Conservation (phyloP, 2,888 invertebrate species). For the Drosophila sordidapex region DNA sequence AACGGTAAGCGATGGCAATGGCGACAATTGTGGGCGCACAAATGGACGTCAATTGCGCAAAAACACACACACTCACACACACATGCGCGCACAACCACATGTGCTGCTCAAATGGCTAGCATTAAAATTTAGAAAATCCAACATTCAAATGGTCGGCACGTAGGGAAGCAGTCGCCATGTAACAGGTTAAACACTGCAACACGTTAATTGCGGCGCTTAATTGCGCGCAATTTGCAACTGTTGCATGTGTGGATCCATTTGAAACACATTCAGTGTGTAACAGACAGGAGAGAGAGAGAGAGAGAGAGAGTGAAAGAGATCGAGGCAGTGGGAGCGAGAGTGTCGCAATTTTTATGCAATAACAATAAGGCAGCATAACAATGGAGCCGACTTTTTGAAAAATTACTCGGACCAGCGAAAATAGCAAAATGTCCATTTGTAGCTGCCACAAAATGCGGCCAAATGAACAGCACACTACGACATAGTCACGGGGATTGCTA, state of each 20-base stretch:
- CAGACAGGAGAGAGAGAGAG: background rate
- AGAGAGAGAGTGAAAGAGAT: conserved; percentile 2
- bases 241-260: conserved; percentile 55
- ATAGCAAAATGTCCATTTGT: conserved; percentile 69
- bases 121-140: conserved; percentile 81
- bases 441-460: conserved; percentile 76
- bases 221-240: conserved; percentile 79
- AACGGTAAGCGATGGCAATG: conserved; percentile 49
- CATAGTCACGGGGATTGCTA: conserved; percentile 62
- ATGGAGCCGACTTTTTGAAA: conserved; percentile 70
- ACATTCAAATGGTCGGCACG: conserved; percentile 65
- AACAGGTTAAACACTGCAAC: conserved; percentile 79
- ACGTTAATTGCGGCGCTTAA: conserved; percentile 82
- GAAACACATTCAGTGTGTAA: background rate
- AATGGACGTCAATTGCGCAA: conserved; percentile 68
- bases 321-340: conserved; percentile 5
- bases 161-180: conserved; percentile 52
- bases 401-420: conserved; percentile 63
- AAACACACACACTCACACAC: conserved; percentile 4
- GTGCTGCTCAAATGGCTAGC: conserved; percentile 58
- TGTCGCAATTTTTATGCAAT: conserved; percentile 78
- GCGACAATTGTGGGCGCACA: conserved; percentile 61
- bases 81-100: conserved; percentile 1
- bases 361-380: conserved; percentile 81
- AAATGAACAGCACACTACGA: conserved; percentile 72